A percentile compares a stretch with the other conserved stretches of the same genome.
phyloP scores from a whole-genome alignment of 2,888 invertebrate genomes.

The Dryococelus australis region DNA sequence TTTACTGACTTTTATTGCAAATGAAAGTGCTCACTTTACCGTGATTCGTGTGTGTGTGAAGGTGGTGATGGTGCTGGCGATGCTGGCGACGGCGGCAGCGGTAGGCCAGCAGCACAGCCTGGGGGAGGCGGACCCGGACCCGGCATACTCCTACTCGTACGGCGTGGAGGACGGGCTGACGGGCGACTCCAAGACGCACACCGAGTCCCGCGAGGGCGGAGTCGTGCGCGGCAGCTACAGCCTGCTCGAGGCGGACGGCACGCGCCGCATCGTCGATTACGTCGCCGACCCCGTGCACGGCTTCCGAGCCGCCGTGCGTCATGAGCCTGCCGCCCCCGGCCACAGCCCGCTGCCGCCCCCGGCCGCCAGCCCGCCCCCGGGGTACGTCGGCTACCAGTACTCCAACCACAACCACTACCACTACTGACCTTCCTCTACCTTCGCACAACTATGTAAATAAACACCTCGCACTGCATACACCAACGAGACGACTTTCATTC shows the following conservation, averaged over 20 bases:
- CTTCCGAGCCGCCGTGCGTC: slow-evolving; percentile 66
- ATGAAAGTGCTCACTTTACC: no score
- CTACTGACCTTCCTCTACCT: slow-evolving; percentile 24
- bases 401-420: slow-evolving; percentile 24
- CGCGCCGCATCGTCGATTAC: slow-evolving; percentile 64
- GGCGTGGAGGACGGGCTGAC: slow-evolving; percentile 64
- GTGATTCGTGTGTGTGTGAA: slow-evolving; percentile 49
- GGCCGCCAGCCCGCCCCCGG: not conserved
- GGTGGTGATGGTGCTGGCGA: slow-evolving; percentile 58
- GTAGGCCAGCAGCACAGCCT: slow-evolving; percentile 53
- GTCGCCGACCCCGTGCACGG: slow-evolving; percentile 66
- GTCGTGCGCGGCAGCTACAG: slow-evolving; percentile 65
- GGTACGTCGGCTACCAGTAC: slow-evolving; percentile 32
- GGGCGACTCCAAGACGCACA: slow-evolving; percentile 65
- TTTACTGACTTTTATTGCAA: no score
- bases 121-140: slow-evolving; percentile 61
- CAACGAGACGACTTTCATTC: slow-evolving; percentile 3
- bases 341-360: slow-evolving; percentile 44
- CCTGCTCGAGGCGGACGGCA: slow-evolving; percentile 65
- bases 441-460: not conserved
- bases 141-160: slow-evolving; percentile 65
- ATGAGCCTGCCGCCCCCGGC: slow-evolving; percentile 58
- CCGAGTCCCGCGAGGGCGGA: slow-evolving; percentile 64
- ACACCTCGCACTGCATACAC: not conserved
- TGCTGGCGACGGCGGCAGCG: slow-evolving; percentile 57